Percentiles rank a stretch among this genome's conserved stretches.
These are phyloP conservation scores for Pseudomugil gertrudae DNA, from an alignment of 2,797 vertebrate genomes.

Conservation along the genomic window DNA sequence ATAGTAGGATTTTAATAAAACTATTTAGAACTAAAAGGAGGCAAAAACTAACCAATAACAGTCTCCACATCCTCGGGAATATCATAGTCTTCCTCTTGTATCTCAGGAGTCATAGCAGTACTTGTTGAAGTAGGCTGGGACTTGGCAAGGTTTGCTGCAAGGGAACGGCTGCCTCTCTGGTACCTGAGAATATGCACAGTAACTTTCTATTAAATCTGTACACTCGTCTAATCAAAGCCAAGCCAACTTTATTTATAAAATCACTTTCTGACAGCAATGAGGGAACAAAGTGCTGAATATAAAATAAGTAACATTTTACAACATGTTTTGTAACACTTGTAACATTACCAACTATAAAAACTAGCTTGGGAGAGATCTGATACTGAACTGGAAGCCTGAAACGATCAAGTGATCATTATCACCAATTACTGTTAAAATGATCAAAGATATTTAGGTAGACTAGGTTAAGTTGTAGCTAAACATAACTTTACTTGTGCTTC, in stretches of 20 bases:
- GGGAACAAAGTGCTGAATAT: no score
- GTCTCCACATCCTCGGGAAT: conserved; percentile 93
- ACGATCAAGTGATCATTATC: background rate
- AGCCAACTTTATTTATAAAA: no score
- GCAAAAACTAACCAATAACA: conserved; percentile 86
- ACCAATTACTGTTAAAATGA: background rate
- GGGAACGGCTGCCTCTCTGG: conserved; percentile 90
- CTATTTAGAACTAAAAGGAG: background rate
- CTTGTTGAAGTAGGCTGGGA: conserved; percentile 32
- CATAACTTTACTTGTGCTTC: background rate
- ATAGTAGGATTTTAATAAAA: background rate
- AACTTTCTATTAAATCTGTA: background rate
- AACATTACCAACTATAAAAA: background rate
- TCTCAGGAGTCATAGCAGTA: conserved; percentile 46
- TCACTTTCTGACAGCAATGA: no score
- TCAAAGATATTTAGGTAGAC: background rate
- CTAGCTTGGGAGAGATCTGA: background rate
- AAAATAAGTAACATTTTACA: no score
- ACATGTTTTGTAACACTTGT: background rate
- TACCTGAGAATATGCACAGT: conserved; percentile 81
- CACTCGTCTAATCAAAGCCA: background rate
- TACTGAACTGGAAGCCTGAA: background rate
- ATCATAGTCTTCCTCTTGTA: conserved; percentile 87
- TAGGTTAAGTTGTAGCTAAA: background rate
- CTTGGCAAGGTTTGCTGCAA: conserved; percentile 87